phyloP scores from a whole-genome alignment of 2,113 vertebrate genomes.

The Pan paniscus region DNA sequence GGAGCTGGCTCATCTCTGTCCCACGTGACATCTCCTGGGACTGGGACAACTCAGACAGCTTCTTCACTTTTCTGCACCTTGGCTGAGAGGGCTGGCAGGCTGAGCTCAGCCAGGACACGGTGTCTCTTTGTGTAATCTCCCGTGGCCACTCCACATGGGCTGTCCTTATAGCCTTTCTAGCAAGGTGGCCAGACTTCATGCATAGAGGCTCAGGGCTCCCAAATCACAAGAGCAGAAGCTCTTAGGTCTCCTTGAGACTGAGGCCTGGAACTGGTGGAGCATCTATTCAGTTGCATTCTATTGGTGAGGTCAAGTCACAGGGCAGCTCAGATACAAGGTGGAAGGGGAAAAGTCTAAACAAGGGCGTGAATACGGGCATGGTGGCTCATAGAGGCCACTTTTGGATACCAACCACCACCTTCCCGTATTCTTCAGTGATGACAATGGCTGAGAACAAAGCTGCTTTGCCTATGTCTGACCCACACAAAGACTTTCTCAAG shows the following conservation, averaged over 20 bases:
- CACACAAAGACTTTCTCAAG: background rate
- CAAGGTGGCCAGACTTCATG: fast-evolving
- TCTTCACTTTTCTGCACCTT: background rate
- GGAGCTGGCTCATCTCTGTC: fast-evolving
- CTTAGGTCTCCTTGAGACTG: background rate
- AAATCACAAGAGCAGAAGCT: background rate
- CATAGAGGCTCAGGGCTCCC: fast-evolving
- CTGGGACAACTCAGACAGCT: background rate
- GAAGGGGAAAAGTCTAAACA: background rate
- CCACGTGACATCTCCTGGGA: background rate
- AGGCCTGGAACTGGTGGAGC: background rate
- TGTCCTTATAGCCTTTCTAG: background rate
- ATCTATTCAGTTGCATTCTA: fast-evolving
- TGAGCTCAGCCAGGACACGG: background rate
- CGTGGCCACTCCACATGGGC: fast-evolving
- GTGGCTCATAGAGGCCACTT: background rate
- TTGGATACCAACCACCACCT: fast-evolving
- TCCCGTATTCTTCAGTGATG: background rate
- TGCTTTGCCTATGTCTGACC: background rate
- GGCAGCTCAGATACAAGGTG: background rate
- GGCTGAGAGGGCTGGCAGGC: background rate
- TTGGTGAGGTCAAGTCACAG: background rate
- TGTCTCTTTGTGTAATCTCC: background rate
- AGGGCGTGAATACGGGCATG: fast-evolving
- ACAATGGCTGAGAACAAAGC: background rate